Evolutionary conservation across 1,140 invertebrate genomes (phyloP).

Genomic region (Mizuhopecten yessoensis): DNA sequence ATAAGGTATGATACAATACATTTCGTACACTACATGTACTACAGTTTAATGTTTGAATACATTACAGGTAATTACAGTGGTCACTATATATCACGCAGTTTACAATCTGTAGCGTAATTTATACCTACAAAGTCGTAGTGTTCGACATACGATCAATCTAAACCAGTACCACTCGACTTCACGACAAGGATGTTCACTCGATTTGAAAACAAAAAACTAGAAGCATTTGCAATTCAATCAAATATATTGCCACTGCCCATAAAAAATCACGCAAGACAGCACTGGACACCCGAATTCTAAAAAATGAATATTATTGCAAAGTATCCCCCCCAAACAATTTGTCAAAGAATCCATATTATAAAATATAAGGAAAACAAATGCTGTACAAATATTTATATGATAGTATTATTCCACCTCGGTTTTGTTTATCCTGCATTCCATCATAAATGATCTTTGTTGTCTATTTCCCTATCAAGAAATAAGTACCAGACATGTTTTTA

Average conservation of each 20-base stretch:
- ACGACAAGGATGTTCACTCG: not conserved
- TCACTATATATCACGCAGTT: too few relatives aligned
- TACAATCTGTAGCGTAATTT: too few relatives aligned
- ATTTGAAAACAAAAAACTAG: not conserved
- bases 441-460: too few relatives aligned
- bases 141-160: not conserved
- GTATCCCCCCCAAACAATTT: not conserved
- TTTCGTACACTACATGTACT: too few relatives aligned
- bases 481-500: too few relatives aligned
- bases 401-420: too few relatives aligned
- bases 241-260: conserved; percentile 19
- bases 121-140: too few relatives aligned
- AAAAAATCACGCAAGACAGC: not conserved
- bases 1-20: too few relatives aligned
- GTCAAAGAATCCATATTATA: not conserved
- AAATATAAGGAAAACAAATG: not conserved
- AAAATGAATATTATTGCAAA: not conserved
- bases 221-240: not conserved
- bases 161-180: not conserved
- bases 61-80: too few relatives aligned
- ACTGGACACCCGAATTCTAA: not conserved
- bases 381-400: not conserved
- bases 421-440: too few relatives aligned
- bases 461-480: too few relatives aligned
- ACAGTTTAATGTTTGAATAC: too few relatives aligned